These are phyloP conservation scores for Epicauta chinensis DNA, from an alignment of 1,140 invertebrate species.

Conservation along the genomic window DNA sequence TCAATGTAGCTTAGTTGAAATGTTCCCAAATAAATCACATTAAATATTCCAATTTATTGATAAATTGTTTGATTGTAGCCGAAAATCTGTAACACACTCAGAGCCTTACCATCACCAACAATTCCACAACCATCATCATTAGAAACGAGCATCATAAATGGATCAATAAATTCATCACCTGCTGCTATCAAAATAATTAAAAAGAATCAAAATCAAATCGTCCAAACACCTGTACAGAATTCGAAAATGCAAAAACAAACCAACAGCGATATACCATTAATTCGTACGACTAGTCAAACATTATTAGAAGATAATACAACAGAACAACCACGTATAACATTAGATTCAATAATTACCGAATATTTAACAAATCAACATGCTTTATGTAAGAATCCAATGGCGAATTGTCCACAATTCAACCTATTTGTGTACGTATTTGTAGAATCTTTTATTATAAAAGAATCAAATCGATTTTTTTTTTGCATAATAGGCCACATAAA, in stretches of 20 bases:
- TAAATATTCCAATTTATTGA: no score
- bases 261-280: slow-evolving; percentile 33
- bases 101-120: no score
- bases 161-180: slow-evolving; percentile 3
- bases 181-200: slow-evolving; percentile 35
- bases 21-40: no score
- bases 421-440: slow-evolving; percentile 62
- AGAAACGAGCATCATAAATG: background rate
- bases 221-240: slow-evolving; percentile 34
- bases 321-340: slow-evolving; percentile 53
- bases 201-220: slow-evolving; percentile 21
- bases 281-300: slow-evolving; percentile 19
- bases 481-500: slow-evolving; percentile 78
- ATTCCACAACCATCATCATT: background rate
- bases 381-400: slow-evolving; percentile 88
- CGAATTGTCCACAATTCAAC: slow-evolving; percentile 86
- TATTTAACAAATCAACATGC: slow-evolving; percentile 94
- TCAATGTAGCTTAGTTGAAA: no score
- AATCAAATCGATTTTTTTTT: slow-evolving; percentile 4
- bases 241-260: slow-evolving; percentile 63
- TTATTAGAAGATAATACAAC: slow-evolving; percentile 27
- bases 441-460: background rate
- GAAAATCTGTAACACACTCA: no score
- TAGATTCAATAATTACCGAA: slow-evolving; percentile 92
- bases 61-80: no score